Evolutionary conservation across 2,113 vertebrate genomes (phyloP), one percentile per base, ranked within the genome.

Genomic region (Leptosomus discolor): DNA sequence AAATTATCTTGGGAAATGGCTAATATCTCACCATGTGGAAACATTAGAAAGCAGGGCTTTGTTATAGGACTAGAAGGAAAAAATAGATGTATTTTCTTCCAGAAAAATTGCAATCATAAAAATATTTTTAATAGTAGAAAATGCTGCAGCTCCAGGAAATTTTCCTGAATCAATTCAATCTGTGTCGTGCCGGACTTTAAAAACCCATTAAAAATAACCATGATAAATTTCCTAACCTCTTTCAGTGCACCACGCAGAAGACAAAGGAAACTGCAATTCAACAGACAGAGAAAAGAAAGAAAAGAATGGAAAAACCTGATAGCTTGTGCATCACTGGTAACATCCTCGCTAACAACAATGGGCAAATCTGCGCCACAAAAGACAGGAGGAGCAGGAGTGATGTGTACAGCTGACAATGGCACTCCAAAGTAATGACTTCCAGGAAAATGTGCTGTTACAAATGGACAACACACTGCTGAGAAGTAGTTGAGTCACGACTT

Each of bases 181-280:
- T 79, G 68, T 70, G 89, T 87, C 1, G 0, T 73, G 61, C 27
- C 0, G 12, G 86, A 94, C 88, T 91, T 95, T 37, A 91, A 97
- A 96, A 96, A 65, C 45, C 92, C 91, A 95, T 93, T 95, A 95
- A 97, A 94, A 95, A 95, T 78, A 97, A 92, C 77, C 43, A 41
- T 91, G 89, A 96, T 95, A 83, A 95, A 95, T 95, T 95, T 94
- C 76, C 91, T 78, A 96, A 88, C 92, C 88, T 96, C 94, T 83
- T 93, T 89, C 86, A 76, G 45, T 36, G 80, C 91, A 82, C 29
- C 45, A 78, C 3, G 1, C 19, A 88, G 86, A 96, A 97, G 95
- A 97, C 94, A 97, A 97, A 96, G 74, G 89, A 91, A 95, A 94
- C 91, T 91, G 89, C 93, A 96, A 88, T 94, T 92, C 94, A 87